Conservation (phyloP, 2,888 invertebrate species). For the Drosophila pegasa region DNA sequence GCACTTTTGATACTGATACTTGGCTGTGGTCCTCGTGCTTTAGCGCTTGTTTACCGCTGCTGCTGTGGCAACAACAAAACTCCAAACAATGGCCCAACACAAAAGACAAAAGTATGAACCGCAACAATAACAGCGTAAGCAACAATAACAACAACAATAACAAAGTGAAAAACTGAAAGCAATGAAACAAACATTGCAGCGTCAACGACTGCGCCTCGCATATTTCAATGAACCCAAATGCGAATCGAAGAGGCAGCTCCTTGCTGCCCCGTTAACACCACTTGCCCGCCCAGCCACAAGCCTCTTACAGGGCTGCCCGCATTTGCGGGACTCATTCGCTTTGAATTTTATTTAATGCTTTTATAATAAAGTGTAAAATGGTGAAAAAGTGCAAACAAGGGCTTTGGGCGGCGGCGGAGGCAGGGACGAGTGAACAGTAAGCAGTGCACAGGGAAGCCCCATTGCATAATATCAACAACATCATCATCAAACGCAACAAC, state of each 20-base stretch:
- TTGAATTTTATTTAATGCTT: constrained; percentile 81
- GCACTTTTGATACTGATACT: constrained; percentile 51
- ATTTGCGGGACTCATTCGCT: constrained; percentile 70
- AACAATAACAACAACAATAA: constrained; percentile 60
- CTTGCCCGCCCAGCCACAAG: constrained; percentile 7
- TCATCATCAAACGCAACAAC: constrained; percentile 66
- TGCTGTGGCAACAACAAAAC: constrained; percentile 41
- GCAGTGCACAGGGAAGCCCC: constrained; percentile 37
- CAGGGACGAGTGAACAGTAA: background rate
- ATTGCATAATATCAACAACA: constrained; percentile 77
- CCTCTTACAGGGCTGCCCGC: constrained; percentile 31
- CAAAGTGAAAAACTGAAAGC: constrained; percentile 44
- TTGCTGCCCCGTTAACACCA: background rate
- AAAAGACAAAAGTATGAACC: constrained; percentile 72
- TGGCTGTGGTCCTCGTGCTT: constrained; percentile 55
- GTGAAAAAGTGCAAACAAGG: constrained; percentile 79
- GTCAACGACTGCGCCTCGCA: constrained; percentile 39
- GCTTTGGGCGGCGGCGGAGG: constrained; percentile 27
- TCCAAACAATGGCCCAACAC: constrained; percentile 67
- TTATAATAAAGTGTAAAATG: constrained; percentile 81
- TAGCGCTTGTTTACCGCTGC: constrained; percentile 45
- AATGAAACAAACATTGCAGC: constrained; percentile 59
- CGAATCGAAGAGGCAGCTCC: constrained; percentile 61
- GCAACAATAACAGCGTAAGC: constrained; percentile 66
- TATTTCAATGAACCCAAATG: constrained; percentile 62